Evolutionary conservation across 2,797 vertebrate genomes (phyloP).

Genomic region (Halcyon badia): DNA sequence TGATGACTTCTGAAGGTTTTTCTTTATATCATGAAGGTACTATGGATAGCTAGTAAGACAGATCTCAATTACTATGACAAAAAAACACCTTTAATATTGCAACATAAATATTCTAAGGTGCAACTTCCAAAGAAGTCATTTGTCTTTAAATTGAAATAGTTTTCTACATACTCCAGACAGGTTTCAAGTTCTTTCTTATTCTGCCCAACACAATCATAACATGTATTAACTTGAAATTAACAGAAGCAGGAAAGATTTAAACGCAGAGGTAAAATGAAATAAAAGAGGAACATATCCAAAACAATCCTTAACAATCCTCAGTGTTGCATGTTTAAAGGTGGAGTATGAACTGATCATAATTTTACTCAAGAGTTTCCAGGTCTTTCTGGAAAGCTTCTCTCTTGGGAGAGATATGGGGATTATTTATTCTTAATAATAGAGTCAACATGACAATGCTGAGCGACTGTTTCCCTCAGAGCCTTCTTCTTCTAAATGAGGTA

Average conservation of each 20-base stretch:
- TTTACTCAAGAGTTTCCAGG: not conserved
- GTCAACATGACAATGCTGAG: not conserved
- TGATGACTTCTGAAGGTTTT: not conserved
- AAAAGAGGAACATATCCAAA: not conserved
- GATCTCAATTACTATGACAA: not conserved
- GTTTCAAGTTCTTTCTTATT: not conserved
- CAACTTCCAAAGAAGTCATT: not conserved
- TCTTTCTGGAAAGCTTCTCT: not conserved
- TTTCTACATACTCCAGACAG: not conserved
- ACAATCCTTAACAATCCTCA: not conserved
- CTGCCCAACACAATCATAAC: not conserved
- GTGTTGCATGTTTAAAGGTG: too few relatives aligned
- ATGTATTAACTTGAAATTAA: not conserved
- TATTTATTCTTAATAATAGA: not conserved
- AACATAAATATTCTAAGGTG: not conserved
- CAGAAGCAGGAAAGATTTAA: not conserved
- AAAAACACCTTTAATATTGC: not conserved
- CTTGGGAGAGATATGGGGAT: not conserved
- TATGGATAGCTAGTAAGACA: not conserved
- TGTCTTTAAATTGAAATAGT: not conserved
- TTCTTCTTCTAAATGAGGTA: not conserved
- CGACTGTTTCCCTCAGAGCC: not conserved
- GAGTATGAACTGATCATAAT: not conserved
- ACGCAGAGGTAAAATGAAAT: not conserved
- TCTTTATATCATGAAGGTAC: not conserved